phyloP scores from a whole-genome alignment of 1,140 invertebrate genomes.

The Trichogramma pretiosum region DNA sequence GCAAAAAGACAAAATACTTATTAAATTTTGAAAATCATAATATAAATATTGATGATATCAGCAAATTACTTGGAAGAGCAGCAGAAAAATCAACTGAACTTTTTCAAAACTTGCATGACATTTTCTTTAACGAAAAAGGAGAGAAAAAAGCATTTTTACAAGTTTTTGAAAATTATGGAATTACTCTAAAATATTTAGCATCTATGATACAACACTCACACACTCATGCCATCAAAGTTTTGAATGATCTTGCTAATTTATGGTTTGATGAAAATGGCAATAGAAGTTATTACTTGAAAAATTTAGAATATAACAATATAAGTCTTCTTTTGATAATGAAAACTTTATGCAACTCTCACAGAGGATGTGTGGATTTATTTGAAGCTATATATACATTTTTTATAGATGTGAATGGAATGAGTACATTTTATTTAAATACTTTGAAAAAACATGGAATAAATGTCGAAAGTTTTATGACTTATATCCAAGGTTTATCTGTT shows the following conservation, averaged over 20 bases:
- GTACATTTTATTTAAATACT: no score
- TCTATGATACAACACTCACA: slow-evolving; percentile 16
- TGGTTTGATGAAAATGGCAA: slow-evolving; percentile 25
- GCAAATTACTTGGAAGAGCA: slow-evolving; percentile 5
- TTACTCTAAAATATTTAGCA: neutral
- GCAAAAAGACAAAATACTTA: slow-evolving; percentile 22
- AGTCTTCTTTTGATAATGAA: no score
- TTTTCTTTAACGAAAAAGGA: slow-evolving; percentile 16
- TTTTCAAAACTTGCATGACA: slow-evolving; percentile 7
- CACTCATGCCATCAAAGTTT: slow-evolving; percentile 16
- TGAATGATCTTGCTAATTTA: slow-evolving; percentile 20
- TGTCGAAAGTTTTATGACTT: no score
- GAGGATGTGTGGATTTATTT: no score
- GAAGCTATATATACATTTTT: no score
- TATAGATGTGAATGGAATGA: no score
- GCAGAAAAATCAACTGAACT: neutral
- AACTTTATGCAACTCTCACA: no score
- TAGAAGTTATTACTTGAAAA: no score
- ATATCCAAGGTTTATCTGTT: no score
- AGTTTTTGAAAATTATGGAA: slow-evolving; percentile 18
- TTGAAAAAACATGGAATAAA: no score
- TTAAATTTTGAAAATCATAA: slow-evolving; percentile 1
- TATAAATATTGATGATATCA: slow-evolving; percentile 7
- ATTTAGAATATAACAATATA: no score
- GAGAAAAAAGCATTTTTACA: slow-evolving; percentile 22